Percentiles rank a stretch among this genome's conserved stretches.
These are phyloP conservation scores for Mohoua ochrocephala DNA, from an alignment of 2,113 vertebrate genomes.

Conservation along the genomic window DNA sequence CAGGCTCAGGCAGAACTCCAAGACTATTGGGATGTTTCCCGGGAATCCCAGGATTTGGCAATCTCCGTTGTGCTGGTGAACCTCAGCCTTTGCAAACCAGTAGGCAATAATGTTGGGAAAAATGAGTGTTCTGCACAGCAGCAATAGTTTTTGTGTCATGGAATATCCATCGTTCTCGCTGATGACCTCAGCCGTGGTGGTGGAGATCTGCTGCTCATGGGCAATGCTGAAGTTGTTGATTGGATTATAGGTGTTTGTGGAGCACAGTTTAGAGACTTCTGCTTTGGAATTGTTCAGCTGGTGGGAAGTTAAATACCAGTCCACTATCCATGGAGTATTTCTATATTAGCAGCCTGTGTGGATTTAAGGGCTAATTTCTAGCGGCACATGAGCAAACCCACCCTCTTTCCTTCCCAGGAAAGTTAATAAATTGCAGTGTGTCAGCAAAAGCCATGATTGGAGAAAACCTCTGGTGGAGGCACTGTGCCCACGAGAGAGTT, in stretches of 20 bases:
- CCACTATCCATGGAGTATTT: neutral
- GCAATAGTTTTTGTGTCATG: neutral
- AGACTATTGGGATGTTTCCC: slow-evolving; percentile 14
- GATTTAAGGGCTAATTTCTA: neutral
- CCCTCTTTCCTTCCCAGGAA: neutral
- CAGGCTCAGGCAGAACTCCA: slow-evolving; percentile 5
- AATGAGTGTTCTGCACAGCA: neutral
- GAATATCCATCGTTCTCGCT: neutral
- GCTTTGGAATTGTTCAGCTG: neutral
- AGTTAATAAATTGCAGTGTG: neutral
- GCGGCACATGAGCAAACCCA: neutral
- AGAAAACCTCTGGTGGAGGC: neutral
- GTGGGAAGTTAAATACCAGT: neutral
- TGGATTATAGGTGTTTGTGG: no score
- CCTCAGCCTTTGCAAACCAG: neutral
- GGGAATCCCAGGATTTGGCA: slow-evolving; percentile 29
- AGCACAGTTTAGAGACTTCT: no score
- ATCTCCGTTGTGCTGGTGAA: neutral
- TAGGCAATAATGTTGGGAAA: neutral
- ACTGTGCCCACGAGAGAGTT: neutral
- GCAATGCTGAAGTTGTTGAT: neutral
- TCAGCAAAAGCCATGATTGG: neutral
- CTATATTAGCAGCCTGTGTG: neutral
- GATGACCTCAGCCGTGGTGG: neutral
- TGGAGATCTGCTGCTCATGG: neutral